Evolutionary conservation across 2,113 vertebrate genomes (phyloP), one percentile per base, ranked within the genome.

Genomic region (Leptocoma aspasia): DNA sequence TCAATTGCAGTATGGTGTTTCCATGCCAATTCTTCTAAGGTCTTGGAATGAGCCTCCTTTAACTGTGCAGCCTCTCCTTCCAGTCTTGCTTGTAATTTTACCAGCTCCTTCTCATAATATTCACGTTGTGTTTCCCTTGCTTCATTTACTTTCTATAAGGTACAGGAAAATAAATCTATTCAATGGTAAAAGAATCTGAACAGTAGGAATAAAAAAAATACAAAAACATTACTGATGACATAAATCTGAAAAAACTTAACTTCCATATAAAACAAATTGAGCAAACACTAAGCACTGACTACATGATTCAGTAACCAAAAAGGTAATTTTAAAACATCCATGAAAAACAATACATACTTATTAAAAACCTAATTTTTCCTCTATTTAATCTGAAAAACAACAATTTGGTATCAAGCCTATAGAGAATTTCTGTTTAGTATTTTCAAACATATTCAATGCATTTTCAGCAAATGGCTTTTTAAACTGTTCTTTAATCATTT

Each of bases 1-100:
- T 99, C 99, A 78, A 99, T 98, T 76, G 98, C 98, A 78, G 98
- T 94, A 56, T 99, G 97, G 97, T 99, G 99, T 85, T 99, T 99
- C 98, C 98, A 99, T 52, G 98, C 95, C 82, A 99, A 95, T 59
- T 99, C 99, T 94, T 99, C 99, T 94, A 99, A 96, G 14, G 98
- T 98, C 73, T 99, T 98, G n/a, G 98, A 98, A 98, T 99, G 99
- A 87, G 98, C 96, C 80, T 99, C 99, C 84, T 99, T 99, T 98
- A 99, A 97, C 82, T 99, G 98, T 63, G 97, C 95, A 71, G 98
- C 96, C 83, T 99, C 99, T 27, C 99, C 99, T 96, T 99, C 99
- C 72, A 98, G 97, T 49, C 98, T 98, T 63, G 96, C 97, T 49
- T 97, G 98, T 89, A 99, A 78, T 85, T 96, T 98, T 96, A 97